Percentiles rank a stretch among this genome's conserved stretches.
Evolutionary conservation across 2,797 vertebrate species (phyloP).

Genomic region (Xenops minutus): DNA sequence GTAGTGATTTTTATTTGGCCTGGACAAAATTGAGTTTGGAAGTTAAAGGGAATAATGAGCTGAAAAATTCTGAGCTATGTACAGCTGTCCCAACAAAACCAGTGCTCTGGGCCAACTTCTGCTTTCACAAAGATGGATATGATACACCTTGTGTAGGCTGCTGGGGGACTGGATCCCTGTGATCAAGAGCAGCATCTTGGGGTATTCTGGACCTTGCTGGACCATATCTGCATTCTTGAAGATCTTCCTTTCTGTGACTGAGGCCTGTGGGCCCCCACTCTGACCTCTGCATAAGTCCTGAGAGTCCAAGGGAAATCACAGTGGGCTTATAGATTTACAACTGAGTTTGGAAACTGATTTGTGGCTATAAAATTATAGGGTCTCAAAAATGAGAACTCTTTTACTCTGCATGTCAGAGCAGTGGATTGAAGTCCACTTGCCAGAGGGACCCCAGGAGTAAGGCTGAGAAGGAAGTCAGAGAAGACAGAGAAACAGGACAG

Average conservation of each 20-base stretch:
- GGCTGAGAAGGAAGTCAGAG: neutral
- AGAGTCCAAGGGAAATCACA: neutral
- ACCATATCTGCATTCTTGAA: neutral
- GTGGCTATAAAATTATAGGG: neutral
- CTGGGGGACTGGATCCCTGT: neutral
- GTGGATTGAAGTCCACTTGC: neutral
- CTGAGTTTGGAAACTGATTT: neutral
- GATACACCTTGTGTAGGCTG: neutral
- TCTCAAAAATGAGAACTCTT: neutral
- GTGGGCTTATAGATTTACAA: neutral
- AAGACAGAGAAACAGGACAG: neutral
- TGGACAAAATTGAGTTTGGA: neutral
- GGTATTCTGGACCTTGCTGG: neutral
- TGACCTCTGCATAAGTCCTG: neutral
- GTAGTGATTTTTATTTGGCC: neutral
- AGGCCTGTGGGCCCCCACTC: neutral
- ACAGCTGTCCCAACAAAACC: conserved; percentile 6
- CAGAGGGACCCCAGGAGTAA: neutral
- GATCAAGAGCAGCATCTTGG: neutral
- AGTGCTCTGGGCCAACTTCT: neutral
- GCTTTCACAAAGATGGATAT: neutral
- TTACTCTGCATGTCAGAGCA: neutral
- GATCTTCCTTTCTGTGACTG: rapidly evolving
- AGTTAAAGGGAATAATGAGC: conserved; percentile 27
- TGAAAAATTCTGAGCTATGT: conserved; percentile 22